Evolutionary conservation across 1,140 invertebrate species (phyloP).

Genomic region (Lanistes nyassanus): DNA sequence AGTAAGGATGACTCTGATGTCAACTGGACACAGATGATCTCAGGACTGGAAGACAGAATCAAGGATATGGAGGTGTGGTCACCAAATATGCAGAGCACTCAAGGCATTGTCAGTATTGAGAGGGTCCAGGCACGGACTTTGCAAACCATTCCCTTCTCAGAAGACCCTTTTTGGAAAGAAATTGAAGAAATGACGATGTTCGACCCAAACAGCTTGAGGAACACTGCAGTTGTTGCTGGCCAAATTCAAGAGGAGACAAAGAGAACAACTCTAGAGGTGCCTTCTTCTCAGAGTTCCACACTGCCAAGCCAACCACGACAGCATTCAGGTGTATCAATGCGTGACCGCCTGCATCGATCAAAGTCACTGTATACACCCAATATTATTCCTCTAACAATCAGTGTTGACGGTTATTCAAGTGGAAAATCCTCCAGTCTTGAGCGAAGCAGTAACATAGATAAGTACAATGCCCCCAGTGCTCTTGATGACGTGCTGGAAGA

Average conservation of each 20-base stretch:
- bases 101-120: conserved; percentile 59
- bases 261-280: conserved; percentile 16
- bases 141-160: conserved; percentile 61
- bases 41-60: conserved; percentile 35
- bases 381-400: conserved; percentile 53
- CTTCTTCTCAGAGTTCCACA: conserved; percentile 30
- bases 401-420: conserved; percentile 28
- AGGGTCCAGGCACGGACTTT: conserved; percentile 58
- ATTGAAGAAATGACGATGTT: conserved; percentile 61
- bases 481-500: conserved; percentile 61
- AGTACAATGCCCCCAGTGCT: conserved; percentile 46
- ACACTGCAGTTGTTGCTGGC: conserved; percentile 7
- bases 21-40: conserved; percentile 37
- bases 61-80: conserved; percentile 57
- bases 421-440: conserved; percentile 24
- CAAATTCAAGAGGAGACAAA: conserved; percentile 1
- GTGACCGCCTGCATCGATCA: conserved; percentile 35
- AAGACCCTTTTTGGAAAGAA: conserved; percentile 62
- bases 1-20: conserved; percentile 13
- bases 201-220: conserved; percentile 38
- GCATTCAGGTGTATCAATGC: conserved; percentile 11
- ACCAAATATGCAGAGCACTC: conserved; percentile 55
- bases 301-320: conserved; percentile 33
- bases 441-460: conserved; percentile 9
- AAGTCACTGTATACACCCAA: conserved; percentile 51